Evolutionary conservation across 1,140 invertebrate genomes (phyloP), one percentile per base, ranked within the genome.

Genomic region (Onthophagus taurus): DNA sequence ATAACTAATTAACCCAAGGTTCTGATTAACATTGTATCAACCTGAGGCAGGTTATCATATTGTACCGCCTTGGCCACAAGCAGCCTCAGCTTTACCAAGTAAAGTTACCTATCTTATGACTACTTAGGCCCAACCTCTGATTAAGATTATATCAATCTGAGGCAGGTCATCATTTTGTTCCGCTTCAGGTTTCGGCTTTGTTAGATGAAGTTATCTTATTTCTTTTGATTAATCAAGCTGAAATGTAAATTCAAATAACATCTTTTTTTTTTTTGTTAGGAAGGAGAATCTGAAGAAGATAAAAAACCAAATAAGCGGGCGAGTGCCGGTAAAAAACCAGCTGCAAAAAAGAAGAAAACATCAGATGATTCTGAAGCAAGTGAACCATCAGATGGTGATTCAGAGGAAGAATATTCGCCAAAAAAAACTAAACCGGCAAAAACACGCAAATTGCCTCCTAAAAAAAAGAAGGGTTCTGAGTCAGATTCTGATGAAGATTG

Each of bases 401-500:
- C 81, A 45, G 80, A 82, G 48, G 80, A 81, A 33, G 79, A 81
- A 49, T 78, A 71, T 37, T 76, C 78, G n/a, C 72, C 72, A 49
- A 79, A 79, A 57, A 62, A 70, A 39, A 58, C 66, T 26, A 73
- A 71, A 58, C 57, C 65, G 48, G 35, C 61, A 53, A 57, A 66
- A 58, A 57, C 64, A 45, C 42, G 67, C 47, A 64, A 70, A 59
- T 47, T 60, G 6, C 59, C 64, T 2, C 53, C 64, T 7, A 78
- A 78, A 54, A 74, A 74, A 60, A 81, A 80, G 65, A 82, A 81
- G 66, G 81, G 78, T 16, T 80, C 77, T 6, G 82, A 84, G 52
- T 79, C 73, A 24, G 83, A 83, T 45, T 81, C 78, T 31, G 85
- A 86, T 54, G 81, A 81, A 37, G 84, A 88, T 42, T 88, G 84